Conservation (phyloP, 2,888 invertebrate species). For the Epinotia bilunana region DNA sequence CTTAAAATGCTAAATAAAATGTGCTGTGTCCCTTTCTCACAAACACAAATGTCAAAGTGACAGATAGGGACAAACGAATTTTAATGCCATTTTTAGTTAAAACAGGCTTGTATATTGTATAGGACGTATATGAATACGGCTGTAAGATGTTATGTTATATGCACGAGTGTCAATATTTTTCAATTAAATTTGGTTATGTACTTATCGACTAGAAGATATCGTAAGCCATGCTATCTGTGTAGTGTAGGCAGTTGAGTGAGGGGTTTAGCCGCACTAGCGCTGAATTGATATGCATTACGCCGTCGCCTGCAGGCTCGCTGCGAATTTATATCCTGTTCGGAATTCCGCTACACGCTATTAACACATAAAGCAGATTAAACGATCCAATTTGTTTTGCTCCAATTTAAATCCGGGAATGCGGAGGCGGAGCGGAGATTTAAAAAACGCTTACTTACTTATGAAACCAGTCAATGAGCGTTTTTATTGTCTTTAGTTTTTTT, state of each 20-base stretch:
- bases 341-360: conserved; percentile 41
- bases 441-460: not conserved
- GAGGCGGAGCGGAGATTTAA: conserved; percentile 5
- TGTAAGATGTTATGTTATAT: too few relatives aligned
- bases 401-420: conserved; percentile 32
- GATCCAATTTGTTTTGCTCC: conserved; percentile 35
- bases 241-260: conserved; percentile 4
- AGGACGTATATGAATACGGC: too few relatives aligned
- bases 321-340: conserved; percentile 35
- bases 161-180: not conserved
- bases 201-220: not conserved
- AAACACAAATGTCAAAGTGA: too few relatives aligned
- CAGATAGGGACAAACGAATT: too few relatives aligned
- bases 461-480: not conserved
- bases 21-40: too few relatives aligned
- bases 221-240: not conserved
- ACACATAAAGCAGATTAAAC: conserved; percentile 43
- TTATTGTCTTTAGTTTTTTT: too few relatives aligned
- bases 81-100: too few relatives aligned
- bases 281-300: conserved; percentile 41
- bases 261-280: conserved; percentile 10
- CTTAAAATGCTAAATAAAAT: too few relatives aligned
- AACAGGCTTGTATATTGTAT: too few relatives aligned
- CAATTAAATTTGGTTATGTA: not conserved
- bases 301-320: conserved; percentile 38